Percentiles rank a stretch among this genome's conserved stretches.
Evolutionary conservation across 2,888 invertebrate species (phyloP).

Genomic region (Galerucella nymphaeae): DNA sequence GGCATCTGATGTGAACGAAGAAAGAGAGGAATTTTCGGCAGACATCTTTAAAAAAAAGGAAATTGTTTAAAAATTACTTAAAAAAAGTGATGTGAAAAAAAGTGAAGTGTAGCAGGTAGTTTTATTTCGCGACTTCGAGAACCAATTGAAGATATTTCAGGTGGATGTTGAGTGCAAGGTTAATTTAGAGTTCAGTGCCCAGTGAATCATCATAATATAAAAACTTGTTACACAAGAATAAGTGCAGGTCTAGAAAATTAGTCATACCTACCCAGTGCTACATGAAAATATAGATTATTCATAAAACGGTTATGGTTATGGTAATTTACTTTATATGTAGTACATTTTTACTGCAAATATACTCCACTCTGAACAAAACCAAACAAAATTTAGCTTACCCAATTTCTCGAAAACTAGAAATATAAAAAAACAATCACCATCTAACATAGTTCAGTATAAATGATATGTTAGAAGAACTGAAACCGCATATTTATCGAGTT

Average conservation of each 20-base stretch:
- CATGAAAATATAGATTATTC: too few species aligned
- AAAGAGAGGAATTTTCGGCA: conserved; percentile 58
- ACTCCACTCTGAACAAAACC: too few species aligned
- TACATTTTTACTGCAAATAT: too few species aligned
- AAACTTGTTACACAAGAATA: conserved; percentile 1
- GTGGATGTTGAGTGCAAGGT: not conserved
- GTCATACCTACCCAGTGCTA: not conserved
- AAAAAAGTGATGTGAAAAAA: too few species aligned
- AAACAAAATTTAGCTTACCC: not conserved
- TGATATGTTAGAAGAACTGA: not conserved
- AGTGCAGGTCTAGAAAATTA: not conserved
- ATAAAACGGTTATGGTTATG: too few species aligned
- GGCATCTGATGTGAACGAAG: conserved; percentile 63
- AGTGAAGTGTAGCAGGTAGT: not conserved
- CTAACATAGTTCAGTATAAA: not conserved
- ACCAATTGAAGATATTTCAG: not conserved
- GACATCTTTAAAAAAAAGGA: conserved; percentile 42
- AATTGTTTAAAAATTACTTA: not conserved
- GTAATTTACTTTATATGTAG: too few species aligned
- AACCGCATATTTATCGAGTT: not conserved
- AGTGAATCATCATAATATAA: not conserved
- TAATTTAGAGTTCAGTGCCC: not conserved
- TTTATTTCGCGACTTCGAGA: not conserved
- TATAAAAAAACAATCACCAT: not conserved
- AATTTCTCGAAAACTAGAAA: not conserved